Evolutionary conservation across 92 coral and sea anemone genomes (phyloP).

Genomic region (Parazoanthus atlanticus): DNA sequence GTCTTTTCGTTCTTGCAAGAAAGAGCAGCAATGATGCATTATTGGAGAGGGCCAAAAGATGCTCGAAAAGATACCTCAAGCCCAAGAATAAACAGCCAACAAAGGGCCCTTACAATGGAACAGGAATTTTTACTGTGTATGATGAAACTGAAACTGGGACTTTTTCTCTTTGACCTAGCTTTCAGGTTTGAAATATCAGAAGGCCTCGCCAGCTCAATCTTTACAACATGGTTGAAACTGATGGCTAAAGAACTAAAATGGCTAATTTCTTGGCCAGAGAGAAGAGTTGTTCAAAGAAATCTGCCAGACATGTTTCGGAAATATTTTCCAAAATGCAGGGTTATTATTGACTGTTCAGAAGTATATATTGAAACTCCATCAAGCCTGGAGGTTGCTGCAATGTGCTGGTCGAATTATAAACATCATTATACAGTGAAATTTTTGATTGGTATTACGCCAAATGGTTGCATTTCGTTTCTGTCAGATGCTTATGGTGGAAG

Average conservation of each 20-base stretch:
- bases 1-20: neutral
- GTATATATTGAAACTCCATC: slow-evolving; percentile 16
- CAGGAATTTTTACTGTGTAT: slow-evolving; percentile 28
- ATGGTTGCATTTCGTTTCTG: slow-evolving; percentile 56
- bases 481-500: slow-evolving; percentile 61
- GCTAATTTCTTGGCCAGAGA: slow-evolving; percentile 37
- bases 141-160: slow-evolving; percentile 42
- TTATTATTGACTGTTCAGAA: neutral
- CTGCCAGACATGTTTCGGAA: neutral
- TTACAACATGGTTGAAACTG: slow-evolving; percentile 43
- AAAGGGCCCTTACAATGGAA: slow-evolving; percentile 9
- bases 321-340: too few relatives aligned
- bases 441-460: slow-evolving; percentile 58
- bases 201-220: neutral
- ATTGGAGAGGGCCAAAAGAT: slow-evolving; percentile 20
- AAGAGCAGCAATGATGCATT: neutral
- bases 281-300: slow-evolving; percentile 11
- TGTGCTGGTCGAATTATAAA: slow-evolving; percentile 48
- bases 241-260: slow-evolving; percentile 37
- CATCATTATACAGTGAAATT: slow-evolving; percentile 44
- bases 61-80: slow-evolving; percentile 12
- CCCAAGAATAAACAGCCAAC: neutral
- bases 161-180: slow-evolving; percentile 36
- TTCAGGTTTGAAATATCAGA: slow-evolving; percentile 16
- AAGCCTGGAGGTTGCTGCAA: slow-evolving; percentile 31